phyloP scores from a whole-genome alignment of 2,888 invertebrate species.

The Euplagia quadripunctaria region DNA sequence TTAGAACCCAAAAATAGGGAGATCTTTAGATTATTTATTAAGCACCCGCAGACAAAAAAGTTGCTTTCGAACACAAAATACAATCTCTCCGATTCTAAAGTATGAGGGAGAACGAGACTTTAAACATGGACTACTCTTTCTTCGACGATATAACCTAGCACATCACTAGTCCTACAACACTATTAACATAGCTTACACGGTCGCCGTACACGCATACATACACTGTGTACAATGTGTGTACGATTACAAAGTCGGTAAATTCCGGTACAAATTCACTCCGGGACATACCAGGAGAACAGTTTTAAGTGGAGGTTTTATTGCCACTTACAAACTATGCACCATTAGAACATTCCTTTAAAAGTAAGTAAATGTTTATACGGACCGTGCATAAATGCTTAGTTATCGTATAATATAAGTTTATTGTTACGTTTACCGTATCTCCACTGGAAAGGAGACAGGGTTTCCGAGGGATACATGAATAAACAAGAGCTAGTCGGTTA shows the following conservation, averaged over 20 bases:
- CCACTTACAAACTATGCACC: neutral
- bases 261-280: neutral
- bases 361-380: neutral
- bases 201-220: neutral
- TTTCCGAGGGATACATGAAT: too few species aligned
- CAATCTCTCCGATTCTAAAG: too few species aligned
- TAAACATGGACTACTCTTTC: too few species aligned
- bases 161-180: neutral
- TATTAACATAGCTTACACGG: neutral
- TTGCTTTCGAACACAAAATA: too few species aligned
- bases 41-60: too few species aligned
- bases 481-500: too few species aligned
- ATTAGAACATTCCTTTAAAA: constrained; percentile 7
- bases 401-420: too few species aligned
- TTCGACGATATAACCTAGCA: neutral
- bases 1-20: too few species aligned
- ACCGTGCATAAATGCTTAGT: neutral
- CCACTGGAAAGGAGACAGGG: too few species aligned
- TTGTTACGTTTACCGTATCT: too few species aligned
- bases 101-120: too few species aligned
- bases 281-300: constrained; percentile 12
- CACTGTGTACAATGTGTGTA: neutral
- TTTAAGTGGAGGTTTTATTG: constrained; percentile 10
- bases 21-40: too few species aligned
- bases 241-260: constrained; percentile 14